Base-by-base conservation (phyloP, 2,888 invertebrate species). In the Agrochola macilenta region DNA sequence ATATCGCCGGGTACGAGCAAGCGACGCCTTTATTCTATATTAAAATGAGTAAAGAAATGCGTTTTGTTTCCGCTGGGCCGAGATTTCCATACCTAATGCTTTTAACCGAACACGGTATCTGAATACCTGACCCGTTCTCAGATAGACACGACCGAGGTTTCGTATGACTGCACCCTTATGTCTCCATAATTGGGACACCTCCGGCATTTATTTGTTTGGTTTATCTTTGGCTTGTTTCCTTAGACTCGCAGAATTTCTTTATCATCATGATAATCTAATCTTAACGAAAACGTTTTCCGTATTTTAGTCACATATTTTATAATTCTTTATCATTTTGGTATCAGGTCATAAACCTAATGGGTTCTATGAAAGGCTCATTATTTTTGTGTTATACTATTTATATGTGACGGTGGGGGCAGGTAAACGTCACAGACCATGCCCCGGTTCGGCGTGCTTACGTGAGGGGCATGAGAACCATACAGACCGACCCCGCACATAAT, bases 401-500 rank as follows among this genome's bases (percentile, higher is more conserved):
- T 94, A 94, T 92, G 93, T 94, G 92, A 91, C 91, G 92, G 92
- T 93, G 91, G 92, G 78, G 91, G 89, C 93, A 95, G 93, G 93
- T 93, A 94, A 90, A 92, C 92, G 93, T 93, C 92, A 91, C 90
- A 85, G 89, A 88, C 86, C 90, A 90, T 92, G 91, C 91, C 88
- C 86, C 81, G 89, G 90, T 89, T 83, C 80, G 86, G 89, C 84
- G 80, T 86, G 82, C 80, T 86, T 93, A 96, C 96, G 96, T 96
- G 96, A 95, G 94, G 92, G 92, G 95, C 95, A 96, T 96, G 95
- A 93, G 96, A 95, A 95, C 93, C 88, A 89, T 91, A 89, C 89
- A 92, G 91, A 89, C 83, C 93, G 94, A 95, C 95, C 95, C 95
- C 88, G 95, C 93, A 93, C 94, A 95, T 95, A 95, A 96, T 96